These are phyloP conservation scores for Lateolabrax maculatus DNA, from an alignment of 2,797 vertebrate genomes.

Conservation along the genomic window DNA sequence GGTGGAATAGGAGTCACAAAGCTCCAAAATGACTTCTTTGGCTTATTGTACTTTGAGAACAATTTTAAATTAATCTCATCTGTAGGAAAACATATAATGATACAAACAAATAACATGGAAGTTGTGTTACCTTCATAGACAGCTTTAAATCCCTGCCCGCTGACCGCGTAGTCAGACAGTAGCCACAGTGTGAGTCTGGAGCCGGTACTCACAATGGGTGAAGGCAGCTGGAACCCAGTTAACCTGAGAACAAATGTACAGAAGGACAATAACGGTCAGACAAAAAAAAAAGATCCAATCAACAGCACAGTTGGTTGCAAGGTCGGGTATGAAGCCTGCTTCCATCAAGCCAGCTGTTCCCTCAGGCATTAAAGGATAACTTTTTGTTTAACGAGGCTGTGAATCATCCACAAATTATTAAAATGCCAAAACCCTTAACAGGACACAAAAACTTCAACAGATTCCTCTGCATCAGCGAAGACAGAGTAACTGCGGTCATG, in stretches of 20 bases:
- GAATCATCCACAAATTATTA: conserved; percentile 63
- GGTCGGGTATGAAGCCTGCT: conserved; percentile 56
- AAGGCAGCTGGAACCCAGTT: conserved; percentile 97
- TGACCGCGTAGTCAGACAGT: conserved; percentile 96
- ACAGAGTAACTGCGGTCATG: conserved; percentile 35
- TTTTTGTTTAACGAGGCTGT: conserved; percentile 57
- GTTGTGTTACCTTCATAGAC: conserved; percentile 92
- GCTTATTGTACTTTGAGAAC: not conserved
- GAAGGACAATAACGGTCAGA: conserved; percentile 63
- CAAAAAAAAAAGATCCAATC: conserved; percentile 54
- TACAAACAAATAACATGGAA: conserved; percentile 14
- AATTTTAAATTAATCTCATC: not conserved
- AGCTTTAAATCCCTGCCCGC: conserved; percentile 97
- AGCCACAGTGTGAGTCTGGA: conserved; percentile 93
- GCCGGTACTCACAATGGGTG: conserved; percentile 94
- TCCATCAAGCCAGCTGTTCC: conserved; percentile 57
- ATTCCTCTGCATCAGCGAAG: conserved; percentile 48
- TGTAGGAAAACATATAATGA: not conserved
- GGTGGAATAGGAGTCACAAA: conserved; percentile 4
- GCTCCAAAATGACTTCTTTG: not conserved
- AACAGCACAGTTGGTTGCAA: conserved; percentile 56
- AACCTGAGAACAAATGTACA: conserved; percentile 88
- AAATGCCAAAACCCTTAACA: conserved; percentile 63
- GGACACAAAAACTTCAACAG: conserved; percentile 37
- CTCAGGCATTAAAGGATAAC: conserved; percentile 53